Evolutionary conservation across 2,797 vertebrate genomes (phyloP).

Genomic region (Brachymystax lenok): DNA sequence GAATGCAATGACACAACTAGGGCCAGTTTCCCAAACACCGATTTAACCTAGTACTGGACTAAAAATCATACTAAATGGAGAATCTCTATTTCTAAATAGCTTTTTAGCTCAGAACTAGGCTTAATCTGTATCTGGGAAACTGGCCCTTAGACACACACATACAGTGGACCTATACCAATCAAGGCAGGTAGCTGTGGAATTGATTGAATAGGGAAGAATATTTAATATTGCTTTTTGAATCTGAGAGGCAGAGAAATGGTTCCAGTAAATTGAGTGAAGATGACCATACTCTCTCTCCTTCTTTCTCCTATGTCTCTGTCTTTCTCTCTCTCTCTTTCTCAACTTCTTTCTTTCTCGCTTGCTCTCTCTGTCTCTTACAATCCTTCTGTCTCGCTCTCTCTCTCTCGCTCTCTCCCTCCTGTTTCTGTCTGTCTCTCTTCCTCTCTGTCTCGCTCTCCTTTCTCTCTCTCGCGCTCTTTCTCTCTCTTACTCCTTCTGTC

Average conservation of each 20-base stretch:
- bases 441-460: not conserved
- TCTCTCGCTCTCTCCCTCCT: not conserved
- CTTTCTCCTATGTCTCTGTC: not conserved
- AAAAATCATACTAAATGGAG: no score
- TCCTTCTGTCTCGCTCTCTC: not conserved
- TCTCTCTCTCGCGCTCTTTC: no score
- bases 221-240: not conserved
- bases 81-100: no score
- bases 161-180: no score
- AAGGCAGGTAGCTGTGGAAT: not conserved
- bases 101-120: no score
- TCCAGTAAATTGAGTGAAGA: not conserved
- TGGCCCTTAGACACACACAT: no score
- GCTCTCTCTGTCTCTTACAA: not conserved
- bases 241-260: not conserved
- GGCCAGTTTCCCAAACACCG: no score
- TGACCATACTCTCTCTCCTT: not conserved
- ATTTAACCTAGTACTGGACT: no score
- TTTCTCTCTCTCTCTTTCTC: conserved; percentile 4
- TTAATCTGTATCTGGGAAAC: no score
- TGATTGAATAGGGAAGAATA: not conserved
- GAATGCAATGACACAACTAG: not conserved
- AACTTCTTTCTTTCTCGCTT: not conserved
- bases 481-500: no score
- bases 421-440: no score